Evolutionary conservation across 2,113 vertebrate species (phyloP).

Genomic region (Cochlearius cochlearius): DNA sequence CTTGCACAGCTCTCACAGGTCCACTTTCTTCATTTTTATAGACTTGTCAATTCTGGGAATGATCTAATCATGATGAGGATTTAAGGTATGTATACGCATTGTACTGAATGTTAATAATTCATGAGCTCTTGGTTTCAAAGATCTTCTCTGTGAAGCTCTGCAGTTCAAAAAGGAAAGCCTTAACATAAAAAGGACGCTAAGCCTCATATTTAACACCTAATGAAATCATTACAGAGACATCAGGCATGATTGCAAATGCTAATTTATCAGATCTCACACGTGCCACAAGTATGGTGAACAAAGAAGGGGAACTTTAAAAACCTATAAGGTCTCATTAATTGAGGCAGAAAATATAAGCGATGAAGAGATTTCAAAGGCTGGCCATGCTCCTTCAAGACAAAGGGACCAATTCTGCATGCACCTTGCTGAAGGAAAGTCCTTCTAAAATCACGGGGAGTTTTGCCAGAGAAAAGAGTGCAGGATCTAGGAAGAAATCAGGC

Average conservation of each 20-base stretch:
- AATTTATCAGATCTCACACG: conserved; percentile 47
- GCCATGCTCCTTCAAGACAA: neutral
- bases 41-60: conserved; percentile 45
- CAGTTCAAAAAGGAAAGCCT: conserved; percentile 42
- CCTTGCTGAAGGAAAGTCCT: neutral
- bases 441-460: neutral
- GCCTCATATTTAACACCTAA: conserved; percentile 52
- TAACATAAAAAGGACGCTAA: conserved; percentile 38
- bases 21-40: conserved; percentile 58
- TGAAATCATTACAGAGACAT: conserved; percentile 56
- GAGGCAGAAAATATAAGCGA: neutral
- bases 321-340: neutral
- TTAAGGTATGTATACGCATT: conserved; percentile 50
- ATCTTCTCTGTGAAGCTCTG: neutral
- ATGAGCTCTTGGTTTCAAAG: conserved; percentile 47
- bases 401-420: neutral
- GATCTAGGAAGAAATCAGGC: neutral
- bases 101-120: conserved; percentile 55
- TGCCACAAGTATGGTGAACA: neutral
- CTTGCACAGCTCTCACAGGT: conserved; percentile 14
- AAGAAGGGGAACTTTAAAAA: neutral
- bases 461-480: neutral
- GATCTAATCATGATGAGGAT: conserved; percentile 27
- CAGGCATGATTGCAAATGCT: conserved; percentile 20
- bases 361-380: neutral